Conservation (phyloP, 2,113 vertebrate genomes). For the Pteropus alecto region DNA sequence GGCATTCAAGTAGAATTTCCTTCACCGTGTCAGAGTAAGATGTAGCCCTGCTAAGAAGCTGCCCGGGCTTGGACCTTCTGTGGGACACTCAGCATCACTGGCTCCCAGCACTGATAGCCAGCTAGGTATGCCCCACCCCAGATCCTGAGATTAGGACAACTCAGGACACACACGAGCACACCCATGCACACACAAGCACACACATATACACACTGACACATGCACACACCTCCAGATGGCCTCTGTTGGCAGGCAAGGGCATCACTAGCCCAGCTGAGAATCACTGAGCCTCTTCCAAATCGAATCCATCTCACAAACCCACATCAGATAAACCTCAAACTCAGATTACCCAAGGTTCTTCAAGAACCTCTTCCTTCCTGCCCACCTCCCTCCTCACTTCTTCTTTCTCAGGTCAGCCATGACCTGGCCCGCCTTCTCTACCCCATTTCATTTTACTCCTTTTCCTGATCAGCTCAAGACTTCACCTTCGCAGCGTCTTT, state of each 20-base stretch:
- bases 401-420: not conserved
- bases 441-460: not conserved
- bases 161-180: not conserved
- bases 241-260: not conserved
- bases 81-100: fast-evolving
- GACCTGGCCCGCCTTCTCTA: fast-evolving
- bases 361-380: not conserved
- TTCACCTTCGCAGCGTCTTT: not conserved
- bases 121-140: fast-evolving
- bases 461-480: no score
- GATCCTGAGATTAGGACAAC: not conserved
- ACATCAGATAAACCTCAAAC: not conserved
- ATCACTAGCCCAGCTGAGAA: not conserved
- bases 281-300: not conserved
- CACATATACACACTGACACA: not conserved
- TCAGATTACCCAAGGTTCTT: not conserved
- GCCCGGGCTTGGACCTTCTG: not conserved
- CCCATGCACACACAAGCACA: no score
- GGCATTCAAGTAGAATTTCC: not conserved
- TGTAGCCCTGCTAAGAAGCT: not conserved
- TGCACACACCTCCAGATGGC: not conserved
- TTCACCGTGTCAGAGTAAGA: fast-evolving
- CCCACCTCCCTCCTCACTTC: not conserved
- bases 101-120: not conserved
- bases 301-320: not conserved